Evolutionary conservation across 2,888 invertebrate genomes (phyloP), one percentile per base, ranked within the genome.

Genomic region (Conops quadrifasciatus): DNA sequence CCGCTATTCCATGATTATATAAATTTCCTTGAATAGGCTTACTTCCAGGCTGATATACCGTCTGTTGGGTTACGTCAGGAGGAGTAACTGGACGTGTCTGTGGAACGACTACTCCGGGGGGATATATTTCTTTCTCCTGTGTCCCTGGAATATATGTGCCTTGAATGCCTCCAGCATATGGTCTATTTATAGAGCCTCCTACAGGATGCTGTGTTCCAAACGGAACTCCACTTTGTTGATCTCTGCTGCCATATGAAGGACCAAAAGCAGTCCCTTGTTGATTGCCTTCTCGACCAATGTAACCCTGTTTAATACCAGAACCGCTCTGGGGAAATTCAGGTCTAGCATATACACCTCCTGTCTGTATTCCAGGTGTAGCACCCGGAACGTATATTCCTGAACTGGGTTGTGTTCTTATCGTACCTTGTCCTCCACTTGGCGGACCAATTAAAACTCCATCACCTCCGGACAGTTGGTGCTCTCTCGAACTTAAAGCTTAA

Each of bases 301-400:
- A 36, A 24, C 60, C 71, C 72, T 28, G 66, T 9, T n/a, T 72
- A 73, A 66, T 67, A 2, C 75, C 77, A 13, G 72, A 74, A 26
- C 72, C 43, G 16, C 2, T 30, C 60, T 21, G 60, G 21, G 51
- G 68, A 1, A 73, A 71, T 26, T 70, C 74, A 1, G 71, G 60
- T 9, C 74, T 9, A 7, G 13, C 30, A 26, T 58, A 58, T 2
- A 4, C 2, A 13, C 24, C 24, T 24, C 13, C 15, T 58, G 58
- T 9, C 13, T 26, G 58, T 1, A 16, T 58, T 24, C 11, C 58
- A 28, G 58, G 58, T 2, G 16, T 5, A 49, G 36, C 5, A 36
- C 36, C 36, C 4, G 19, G 49, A 49, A 49, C 11, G 68, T 71
- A 47, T 66, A 62, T 2, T 68, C 72, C 60, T 9, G 36, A 36